A percentile compares a stretch with the other conserved stretches of the same genome.
Evolutionary conservation across 2,888 invertebrate genomes (phyloP).

Genomic region (Steinernema scapterisci): DNA sequence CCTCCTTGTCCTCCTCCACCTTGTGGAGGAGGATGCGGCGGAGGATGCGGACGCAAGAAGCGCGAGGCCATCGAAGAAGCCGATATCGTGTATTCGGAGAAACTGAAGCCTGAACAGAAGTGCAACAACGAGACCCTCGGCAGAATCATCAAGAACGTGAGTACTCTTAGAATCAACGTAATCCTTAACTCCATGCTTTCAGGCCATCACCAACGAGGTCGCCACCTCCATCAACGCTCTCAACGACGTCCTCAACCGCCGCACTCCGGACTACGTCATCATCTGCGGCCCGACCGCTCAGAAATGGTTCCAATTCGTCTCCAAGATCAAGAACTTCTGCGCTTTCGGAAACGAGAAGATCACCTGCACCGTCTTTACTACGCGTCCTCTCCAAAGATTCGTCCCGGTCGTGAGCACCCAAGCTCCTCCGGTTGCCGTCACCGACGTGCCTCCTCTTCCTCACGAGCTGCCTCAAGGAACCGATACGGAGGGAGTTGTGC

Average conservation of each 20-base stretch:
- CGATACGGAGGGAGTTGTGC: not conserved
- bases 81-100: conserved; percentile 18
- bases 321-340: conserved; percentile 31
- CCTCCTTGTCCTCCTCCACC: not conserved
- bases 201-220: not conserved
- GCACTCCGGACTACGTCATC: conserved; percentile 18
- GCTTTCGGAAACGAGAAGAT: conserved; percentile 1
- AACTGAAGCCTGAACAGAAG: conserved; percentile 6
- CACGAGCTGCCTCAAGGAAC: conserved; percentile 2
- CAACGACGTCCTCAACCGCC: conserved; percentile 26
- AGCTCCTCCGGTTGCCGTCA: not conserved
- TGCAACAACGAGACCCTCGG: conserved; percentile 18
- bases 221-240: not conserved
- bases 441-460: not conserved
- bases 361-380: conserved; percentile 17
- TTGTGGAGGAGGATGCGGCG: conserved; percentile 4
- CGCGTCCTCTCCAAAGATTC: not conserved
- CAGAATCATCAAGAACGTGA: conserved; percentile 17
- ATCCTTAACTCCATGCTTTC: not conserved
- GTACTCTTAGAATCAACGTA: not conserved
- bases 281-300: conserved; percentile 9
- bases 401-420: not conserved
- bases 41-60: conserved; percentile 23
- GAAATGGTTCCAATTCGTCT: conserved; percentile 22
- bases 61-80: conserved; percentile 22